These are phyloP conservation scores for Grammomys dolichurus DNA, from an alignment of 2,113 vertebrate species.

Conservation along the genomic window DNA sequence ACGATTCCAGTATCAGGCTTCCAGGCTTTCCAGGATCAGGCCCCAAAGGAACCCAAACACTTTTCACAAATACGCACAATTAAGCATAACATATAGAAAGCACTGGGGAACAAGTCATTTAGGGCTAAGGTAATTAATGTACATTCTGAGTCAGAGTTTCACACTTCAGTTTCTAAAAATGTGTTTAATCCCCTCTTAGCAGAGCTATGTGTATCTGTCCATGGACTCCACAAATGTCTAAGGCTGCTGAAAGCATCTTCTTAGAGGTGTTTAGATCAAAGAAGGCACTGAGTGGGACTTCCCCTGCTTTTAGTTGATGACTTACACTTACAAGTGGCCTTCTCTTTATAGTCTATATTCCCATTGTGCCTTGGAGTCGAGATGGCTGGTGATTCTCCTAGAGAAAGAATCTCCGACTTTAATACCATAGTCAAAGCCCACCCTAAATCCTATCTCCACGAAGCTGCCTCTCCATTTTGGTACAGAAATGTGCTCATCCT, in stretches of 20 bases:
- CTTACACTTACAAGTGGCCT: background rate
- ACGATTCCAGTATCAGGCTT: background rate
- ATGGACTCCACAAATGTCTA: too few species aligned
- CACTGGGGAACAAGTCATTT: background rate
- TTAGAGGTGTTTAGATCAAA: background rate
- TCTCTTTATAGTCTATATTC: background rate
- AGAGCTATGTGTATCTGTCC: background rate
- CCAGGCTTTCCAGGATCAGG: background rate
- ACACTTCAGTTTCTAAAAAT: background rate
- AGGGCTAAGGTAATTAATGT: background rate
- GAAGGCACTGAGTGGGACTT: background rate
- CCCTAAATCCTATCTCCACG: background rate
- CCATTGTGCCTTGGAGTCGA: background rate
- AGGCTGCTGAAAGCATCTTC: background rate
- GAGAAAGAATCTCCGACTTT: background rate
- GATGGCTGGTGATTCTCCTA: too few species aligned
- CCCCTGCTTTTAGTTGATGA: background rate
- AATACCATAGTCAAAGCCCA: background rate
- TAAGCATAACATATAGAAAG: background rate
- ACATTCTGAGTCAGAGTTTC: background rate
- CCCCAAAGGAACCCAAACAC: background rate
- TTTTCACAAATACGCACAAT: background rate
- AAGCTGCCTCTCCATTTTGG: background rate
- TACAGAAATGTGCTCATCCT: background rate
- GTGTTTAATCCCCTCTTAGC: background rate